phyloP scores from a whole-genome alignment of 2,797 vertebrate genomes.

The Steatocranus sp. region DNA sequence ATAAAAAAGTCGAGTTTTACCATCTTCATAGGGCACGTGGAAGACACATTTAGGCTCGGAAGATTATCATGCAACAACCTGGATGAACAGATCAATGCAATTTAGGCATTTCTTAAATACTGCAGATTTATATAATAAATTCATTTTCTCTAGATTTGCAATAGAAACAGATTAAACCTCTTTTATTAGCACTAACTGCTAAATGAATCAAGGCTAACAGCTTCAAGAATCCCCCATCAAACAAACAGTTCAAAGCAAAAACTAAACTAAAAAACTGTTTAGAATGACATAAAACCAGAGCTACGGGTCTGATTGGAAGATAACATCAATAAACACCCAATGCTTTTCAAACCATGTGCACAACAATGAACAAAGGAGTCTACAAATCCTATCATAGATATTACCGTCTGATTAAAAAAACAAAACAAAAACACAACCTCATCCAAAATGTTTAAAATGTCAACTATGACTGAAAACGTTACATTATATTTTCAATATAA shows the following conservation, averaged over 20 bases:
- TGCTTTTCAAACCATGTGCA: background rate
- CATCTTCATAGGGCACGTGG: background rate
- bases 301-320: background rate
- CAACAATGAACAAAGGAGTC: background rate
- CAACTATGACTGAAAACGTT: background rate
- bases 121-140: background rate
- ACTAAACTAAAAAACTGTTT: fast-evolving
- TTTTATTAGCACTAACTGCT: background rate
- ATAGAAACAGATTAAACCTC: background rate
- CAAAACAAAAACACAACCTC: fast-evolving
- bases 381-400: background rate
- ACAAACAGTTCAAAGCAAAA: background rate
- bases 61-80: background rate
- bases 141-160: background rate
- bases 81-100: background rate
- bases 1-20: background rate
- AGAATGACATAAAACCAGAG: background rate
- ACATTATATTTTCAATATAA: background rate
- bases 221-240: background rate
- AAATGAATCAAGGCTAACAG: background rate
- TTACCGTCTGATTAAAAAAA: background rate
- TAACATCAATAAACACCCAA: background rate
- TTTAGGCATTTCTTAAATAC: background rate
- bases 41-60: background rate
- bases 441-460: background rate